phyloP scores from a whole-genome alignment of 2,797 vertebrate species.

The Triplophysa bombifrons region DNA sequence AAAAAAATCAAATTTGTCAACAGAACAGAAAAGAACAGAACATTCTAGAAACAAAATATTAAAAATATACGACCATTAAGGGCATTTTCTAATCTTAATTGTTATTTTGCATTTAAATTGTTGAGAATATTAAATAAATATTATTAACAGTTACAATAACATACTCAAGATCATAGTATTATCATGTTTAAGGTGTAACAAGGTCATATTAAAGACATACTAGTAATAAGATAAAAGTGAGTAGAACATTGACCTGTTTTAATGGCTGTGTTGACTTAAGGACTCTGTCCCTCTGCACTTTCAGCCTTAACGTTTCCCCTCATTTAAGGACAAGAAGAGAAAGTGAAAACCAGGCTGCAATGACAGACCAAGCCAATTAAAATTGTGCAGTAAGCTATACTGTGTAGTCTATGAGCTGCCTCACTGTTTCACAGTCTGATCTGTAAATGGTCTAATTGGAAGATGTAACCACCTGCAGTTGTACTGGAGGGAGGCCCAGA shows the following conservation, averaged over 20 bases:
- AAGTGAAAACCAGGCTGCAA: neutral
- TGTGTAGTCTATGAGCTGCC: slow-evolving; percentile 30
- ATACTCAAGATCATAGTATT: neutral
- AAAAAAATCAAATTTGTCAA: neutral
- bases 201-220: neutral
- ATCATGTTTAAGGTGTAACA: neutral
- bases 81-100: neutral
- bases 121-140: neutral
- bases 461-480: slow-evolving; percentile 26
- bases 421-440: slow-evolving; percentile 29
- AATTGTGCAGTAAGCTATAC: neutral
- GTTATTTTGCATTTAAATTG: neutral
- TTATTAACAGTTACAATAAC: neutral
- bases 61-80: neutral
- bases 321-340: neutral
- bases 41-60: neutral
- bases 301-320: neutral
- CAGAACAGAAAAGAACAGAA: neutral
- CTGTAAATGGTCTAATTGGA: slow-evolving; percentile 50
- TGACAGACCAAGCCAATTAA: slow-evolving; percentile 27
- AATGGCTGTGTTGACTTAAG: neutral
- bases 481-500: neutral
- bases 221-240: neutral
- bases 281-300: neutral
- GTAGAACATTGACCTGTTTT: neutral